phyloP scores from a whole-genome alignment of 1,140 invertebrate genomes.

The Leptoteleia sp. region DNA sequence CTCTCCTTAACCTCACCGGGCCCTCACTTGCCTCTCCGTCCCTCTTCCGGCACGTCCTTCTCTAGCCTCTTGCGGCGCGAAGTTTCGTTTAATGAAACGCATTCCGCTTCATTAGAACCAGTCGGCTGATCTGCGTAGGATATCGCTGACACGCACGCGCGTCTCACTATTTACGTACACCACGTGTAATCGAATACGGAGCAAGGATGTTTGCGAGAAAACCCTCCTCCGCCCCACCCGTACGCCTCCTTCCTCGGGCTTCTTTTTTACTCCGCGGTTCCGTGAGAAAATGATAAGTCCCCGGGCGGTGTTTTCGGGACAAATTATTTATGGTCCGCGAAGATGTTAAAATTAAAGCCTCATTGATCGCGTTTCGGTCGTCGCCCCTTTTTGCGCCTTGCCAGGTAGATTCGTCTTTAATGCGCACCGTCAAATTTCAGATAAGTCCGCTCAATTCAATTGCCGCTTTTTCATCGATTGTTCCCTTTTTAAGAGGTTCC shows the following conservation, averaged over 20 bases:
- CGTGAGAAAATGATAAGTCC: constrained; percentile 43
- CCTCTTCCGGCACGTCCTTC: constrained; percentile 43
- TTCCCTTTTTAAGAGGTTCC: no score
- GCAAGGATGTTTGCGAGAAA: constrained; percentile 36
- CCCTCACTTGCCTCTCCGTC: constrained; percentile 29
- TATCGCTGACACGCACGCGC: constrained; percentile 44
- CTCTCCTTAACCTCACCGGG: constrained; percentile 37
- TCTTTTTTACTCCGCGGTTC: constrained; percentile 6
- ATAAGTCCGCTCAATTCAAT: no score
- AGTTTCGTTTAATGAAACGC: constrained; percentile 58
- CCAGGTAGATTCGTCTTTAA: constrained; percentile 19
- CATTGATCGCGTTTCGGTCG: constrained; percentile 19
- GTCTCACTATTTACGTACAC: constrained; percentile 47
- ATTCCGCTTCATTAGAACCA: constrained; percentile 72
- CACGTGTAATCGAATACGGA: constrained; percentile 60
- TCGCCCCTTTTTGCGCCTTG: not conserved
- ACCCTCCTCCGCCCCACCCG: not conserved
- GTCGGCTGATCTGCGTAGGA: constrained; percentile 53
- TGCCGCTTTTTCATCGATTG: no score
- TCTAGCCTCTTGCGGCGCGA: constrained; percentile 11
- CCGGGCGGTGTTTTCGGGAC: constrained; percentile 43
- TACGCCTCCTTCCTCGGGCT: not conserved
- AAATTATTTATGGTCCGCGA: constrained; percentile 48
- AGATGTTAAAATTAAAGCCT: constrained; percentile 35
- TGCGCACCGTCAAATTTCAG: constrained; percentile 12